These are phyloP conservation scores for Cryptoprocta ferox DNA, from an alignment of 2,797 vertebrate genomes.

Conservation along the genomic window DNA sequence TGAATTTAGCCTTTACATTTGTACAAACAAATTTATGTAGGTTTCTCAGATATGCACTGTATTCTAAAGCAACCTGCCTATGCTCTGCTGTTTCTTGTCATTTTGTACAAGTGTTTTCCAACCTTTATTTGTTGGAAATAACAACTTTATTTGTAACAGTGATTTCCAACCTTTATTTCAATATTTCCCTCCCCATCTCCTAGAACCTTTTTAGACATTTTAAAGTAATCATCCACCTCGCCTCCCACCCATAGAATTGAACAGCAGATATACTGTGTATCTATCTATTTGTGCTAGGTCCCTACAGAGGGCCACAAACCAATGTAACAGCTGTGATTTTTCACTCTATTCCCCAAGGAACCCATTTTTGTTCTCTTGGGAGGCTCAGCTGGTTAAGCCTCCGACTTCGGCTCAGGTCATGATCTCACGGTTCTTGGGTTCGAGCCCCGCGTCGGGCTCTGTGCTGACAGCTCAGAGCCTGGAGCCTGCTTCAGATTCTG, in stretches of 20 bases:
- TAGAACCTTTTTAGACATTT: background rate
- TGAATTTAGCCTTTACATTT: background rate
- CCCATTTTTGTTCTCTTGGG: background rate
- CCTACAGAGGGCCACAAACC: background rate
- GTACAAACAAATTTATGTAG: background rate
- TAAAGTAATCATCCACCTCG: background rate
- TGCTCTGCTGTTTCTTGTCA: background rate
- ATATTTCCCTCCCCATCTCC: background rate
- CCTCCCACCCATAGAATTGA: background rate
- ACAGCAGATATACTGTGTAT: background rate
- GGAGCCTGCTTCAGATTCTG: too few species aligned
- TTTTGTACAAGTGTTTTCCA: background rate
- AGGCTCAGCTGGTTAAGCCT: too few species aligned
- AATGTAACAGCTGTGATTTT: background rate
- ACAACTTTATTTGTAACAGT: background rate
- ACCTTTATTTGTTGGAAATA: background rate
- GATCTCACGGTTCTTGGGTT: too few species aligned
- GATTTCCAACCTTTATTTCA: background rate
- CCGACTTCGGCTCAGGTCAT: too few species aligned
- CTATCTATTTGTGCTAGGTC: background rate
- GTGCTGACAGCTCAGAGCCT: too few species aligned
- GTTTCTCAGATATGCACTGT: background rate
- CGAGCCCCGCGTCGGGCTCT: too few species aligned
- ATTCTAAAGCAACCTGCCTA: background rate
- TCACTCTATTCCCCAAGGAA: background rate